Conservation (phyloP, 2,888 invertebrate species). For the Chaetoderma sp. region DNA sequence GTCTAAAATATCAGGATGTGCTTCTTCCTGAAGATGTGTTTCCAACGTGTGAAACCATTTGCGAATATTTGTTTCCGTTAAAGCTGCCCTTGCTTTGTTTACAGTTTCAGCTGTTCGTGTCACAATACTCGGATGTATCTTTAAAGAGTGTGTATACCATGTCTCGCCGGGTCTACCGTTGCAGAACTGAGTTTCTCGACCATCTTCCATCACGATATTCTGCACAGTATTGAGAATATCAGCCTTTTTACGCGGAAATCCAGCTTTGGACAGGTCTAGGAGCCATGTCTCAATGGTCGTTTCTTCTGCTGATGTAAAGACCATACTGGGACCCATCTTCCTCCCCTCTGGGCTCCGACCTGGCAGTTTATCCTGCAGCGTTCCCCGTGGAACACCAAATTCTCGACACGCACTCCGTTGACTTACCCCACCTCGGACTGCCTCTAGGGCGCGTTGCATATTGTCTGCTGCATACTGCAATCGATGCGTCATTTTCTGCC, state of each 20-base stretch:
- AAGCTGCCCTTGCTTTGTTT: conserved; percentile 18
- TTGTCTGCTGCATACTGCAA: background rate
- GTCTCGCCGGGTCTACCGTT: conserved; percentile 21
- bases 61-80: conserved; percentile 11
- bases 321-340: background rate
- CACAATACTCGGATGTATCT: conserved; percentile 3
- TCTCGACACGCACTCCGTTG: background rate
- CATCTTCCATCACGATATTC: conserved; percentile 6
- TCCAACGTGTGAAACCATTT: conserved; percentile 15
- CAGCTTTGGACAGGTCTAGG: background rate
- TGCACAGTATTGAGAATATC: conserved; percentile 8
- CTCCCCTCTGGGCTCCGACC: background rate
- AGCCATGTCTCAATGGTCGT: background rate
- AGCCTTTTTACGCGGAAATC: background rate
- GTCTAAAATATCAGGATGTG: background rate
- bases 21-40: conserved; percentile 9
- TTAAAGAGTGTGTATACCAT: conserved; percentile 22
- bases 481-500: background rate
- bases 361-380: background rate
- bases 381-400: background rate
- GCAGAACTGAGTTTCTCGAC: conserved; percentile 19
- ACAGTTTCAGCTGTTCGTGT: conserved; percentile 4
- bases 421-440: background rate
- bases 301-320: background rate
- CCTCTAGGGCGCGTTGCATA: background rate